phyloP scores from a whole-genome alignment of 2,888 invertebrate genomes.

The Drosophila borealis region DNA sequence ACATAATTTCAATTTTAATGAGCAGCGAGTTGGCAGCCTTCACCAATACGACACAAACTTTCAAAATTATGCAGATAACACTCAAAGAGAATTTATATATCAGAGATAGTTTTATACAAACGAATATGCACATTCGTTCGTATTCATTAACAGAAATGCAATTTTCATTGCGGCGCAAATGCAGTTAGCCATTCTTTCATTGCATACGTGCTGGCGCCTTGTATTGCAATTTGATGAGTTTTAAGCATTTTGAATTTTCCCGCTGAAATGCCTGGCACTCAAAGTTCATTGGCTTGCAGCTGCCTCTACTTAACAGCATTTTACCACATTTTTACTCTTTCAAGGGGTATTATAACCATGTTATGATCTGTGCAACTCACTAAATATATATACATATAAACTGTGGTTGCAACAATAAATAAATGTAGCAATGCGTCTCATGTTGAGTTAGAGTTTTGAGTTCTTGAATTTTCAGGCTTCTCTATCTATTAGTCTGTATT shows the following conservation, averaged over 20 bases:
- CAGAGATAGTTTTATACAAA: background rate
- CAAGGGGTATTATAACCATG: background rate
- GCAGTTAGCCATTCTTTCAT: slow-evolving; percentile 20
- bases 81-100: slow-evolving; percentile 8
- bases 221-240: slow-evolving; percentile 12
- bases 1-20: slow-evolving; percentile 74
- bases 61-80: slow-evolving; percentile 22
- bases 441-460: too few relatives aligned
- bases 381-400: too few relatives aligned
- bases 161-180: slow-evolving; percentile 21
- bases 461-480: too few relatives aligned
- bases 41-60: background rate
- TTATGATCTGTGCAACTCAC: background rate
- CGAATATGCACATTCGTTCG: background rate
- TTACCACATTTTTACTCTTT: background rate
- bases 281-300: slow-evolving; percentile 50
- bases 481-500: too few relatives aligned
- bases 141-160: slow-evolving; percentile 31
- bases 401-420: too few relatives aligned
- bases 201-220: slow-evolving; percentile 8
- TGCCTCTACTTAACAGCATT: background rate
- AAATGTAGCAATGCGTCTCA: too few relatives aligned
- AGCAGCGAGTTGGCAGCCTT: slow-evolving; percentile 37
- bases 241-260: slow-evolving; percentile 14
- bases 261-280: slow-evolving; percentile 1